phyloP scores from a whole-genome alignment of 2,888 invertebrate species.

The Phragmatobia fuliginosa region DNA sequence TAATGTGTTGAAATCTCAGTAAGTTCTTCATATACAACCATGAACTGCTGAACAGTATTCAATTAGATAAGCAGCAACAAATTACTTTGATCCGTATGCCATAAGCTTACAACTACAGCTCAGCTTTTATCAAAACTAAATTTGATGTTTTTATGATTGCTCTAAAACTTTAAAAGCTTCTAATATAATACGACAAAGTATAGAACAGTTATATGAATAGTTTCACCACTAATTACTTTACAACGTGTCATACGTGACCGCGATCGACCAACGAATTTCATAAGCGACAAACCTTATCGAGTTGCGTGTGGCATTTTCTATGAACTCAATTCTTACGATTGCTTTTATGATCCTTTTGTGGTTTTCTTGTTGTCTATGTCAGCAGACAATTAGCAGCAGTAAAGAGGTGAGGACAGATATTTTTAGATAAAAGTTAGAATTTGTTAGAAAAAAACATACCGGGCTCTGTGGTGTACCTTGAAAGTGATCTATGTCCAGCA shows the following conservation, averaged over 20 bases:
- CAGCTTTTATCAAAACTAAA: not conserved
- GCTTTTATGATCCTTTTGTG: conserved; percentile 34
- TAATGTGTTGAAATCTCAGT: not conserved
- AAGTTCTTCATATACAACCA: not conserved
- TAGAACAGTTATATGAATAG: conserved; percentile 10
- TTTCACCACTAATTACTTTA: conserved; percentile 1
- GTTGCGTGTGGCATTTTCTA: conserved; percentile 31
- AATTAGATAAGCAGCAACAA: too few relatives aligned
- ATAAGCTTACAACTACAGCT: not conserved
- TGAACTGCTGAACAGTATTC: not conserved
- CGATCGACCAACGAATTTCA: conserved; percentile 6
- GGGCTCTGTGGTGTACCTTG: too few relatives aligned
- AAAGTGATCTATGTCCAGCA: too few relatives aligned
- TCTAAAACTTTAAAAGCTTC: not conserved
- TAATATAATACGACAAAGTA: not conserved
- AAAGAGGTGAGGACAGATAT: too few relatives aligned
- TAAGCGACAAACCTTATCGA: conserved; percentile 8
- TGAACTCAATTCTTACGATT: conserved; percentile 35
- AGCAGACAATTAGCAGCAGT: not conserved
- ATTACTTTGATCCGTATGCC: not conserved
- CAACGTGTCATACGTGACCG: conserved; percentile 9
- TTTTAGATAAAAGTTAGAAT: too few relatives aligned
- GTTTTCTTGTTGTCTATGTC: conserved; percentile 9
- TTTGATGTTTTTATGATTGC: not conserved
- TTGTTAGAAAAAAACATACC: too few relatives aligned